phyloP scores from a whole-genome alignment of 2,113 vertebrate species.

The Takifugu bimaculatus region DNA sequence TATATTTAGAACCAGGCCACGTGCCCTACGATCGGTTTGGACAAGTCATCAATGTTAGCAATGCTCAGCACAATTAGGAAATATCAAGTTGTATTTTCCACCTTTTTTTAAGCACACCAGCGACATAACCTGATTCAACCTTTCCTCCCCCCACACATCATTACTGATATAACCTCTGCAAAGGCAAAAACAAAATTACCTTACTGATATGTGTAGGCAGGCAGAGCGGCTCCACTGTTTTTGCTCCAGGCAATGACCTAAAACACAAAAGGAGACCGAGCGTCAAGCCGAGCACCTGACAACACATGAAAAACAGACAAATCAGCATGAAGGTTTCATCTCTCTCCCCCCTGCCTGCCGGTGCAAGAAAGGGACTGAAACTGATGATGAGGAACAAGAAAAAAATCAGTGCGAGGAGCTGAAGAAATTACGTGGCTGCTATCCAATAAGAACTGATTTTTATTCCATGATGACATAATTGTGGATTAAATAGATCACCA shows the following conservation, averaged over 20 bases:
- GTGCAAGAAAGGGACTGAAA: conserved; percentile 7
- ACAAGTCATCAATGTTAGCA: not conserved
- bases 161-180: conserved; percentile 14
- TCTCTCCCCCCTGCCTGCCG: conserved; percentile 14
- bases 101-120: not conserved
- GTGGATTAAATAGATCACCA: too few species aligned
- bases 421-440: too few species aligned
- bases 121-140: conserved; percentile 6
- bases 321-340: conserved; percentile 12
- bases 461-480: not conserved
- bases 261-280: conserved; percentile 41
- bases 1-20: too few species aligned
- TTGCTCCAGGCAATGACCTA: conserved; percentile 47
- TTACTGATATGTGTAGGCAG: conserved; percentile 46
- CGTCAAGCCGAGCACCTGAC: conserved; percentile 30
- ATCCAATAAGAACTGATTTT: too few species aligned
- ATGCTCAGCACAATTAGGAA: not conserved
- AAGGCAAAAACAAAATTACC: conserved; percentile 19
- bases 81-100: not conserved
- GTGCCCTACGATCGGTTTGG: not conserved
- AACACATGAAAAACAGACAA: conserved; percentile 23
- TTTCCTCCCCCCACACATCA: not conserved
- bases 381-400: not conserved
- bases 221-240: conserved; percentile 36
- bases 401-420: too few species aligned